Evolutionary conservation across 2,888 invertebrate genomes (phyloP).

Genomic region (Hybos culiciformis): DNA sequence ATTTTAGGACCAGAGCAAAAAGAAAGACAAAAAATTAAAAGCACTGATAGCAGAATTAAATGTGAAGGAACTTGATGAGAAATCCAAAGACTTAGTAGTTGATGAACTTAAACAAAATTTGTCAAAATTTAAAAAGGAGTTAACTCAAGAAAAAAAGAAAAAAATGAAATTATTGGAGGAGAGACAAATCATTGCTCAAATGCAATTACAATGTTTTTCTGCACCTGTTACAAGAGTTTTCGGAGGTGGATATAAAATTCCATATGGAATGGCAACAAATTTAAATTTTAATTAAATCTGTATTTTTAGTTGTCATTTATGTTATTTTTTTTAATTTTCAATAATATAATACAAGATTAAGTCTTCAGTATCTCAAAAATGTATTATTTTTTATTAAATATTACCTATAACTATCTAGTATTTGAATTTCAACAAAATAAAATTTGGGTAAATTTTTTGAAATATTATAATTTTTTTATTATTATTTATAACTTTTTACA

Average conservation of each 20-base stretch:
- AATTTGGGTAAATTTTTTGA: too few relatives aligned
- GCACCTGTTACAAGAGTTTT: slow-evolving; percentile 28
- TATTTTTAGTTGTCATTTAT: too few relatives aligned
- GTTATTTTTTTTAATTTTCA: too few relatives aligned
- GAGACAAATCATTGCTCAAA: slow-evolving; percentile 27
- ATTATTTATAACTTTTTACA: too few relatives aligned
- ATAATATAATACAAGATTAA: too few relatives aligned
- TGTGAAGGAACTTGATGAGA: slow-evolving; percentile 27
- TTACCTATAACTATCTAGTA: too few relatives aligned
- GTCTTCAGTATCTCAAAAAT: too few relatives aligned
- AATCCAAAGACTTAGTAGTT: slow-evolving; percentile 22
- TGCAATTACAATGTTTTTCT: slow-evolving; percentile 32
- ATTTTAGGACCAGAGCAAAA: slow-evolving; percentile 24
- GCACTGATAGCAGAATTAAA: slow-evolving; percentile 29
- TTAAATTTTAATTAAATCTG: too few relatives aligned
- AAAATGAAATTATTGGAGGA: slow-evolving; percentile 30
- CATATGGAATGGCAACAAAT: background rate
- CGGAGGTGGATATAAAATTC: slow-evolving; percentile 29
- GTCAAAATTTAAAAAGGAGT: slow-evolving; percentile 25
- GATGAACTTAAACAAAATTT: slow-evolving; percentile 26
- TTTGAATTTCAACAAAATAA: too few relatives aligned
- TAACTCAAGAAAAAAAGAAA: slow-evolving; percentile 27
- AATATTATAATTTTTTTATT: too few relatives aligned
- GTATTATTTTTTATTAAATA: too few relatives aligned
- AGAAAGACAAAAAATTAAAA: slow-evolving; percentile 30